A percentile compares a stretch with the other conserved stretches of the same genome.
Evolutionary conservation across 2,888 invertebrate species (phyloP).

Genomic region (Phrixothrix hirtus): DNA sequence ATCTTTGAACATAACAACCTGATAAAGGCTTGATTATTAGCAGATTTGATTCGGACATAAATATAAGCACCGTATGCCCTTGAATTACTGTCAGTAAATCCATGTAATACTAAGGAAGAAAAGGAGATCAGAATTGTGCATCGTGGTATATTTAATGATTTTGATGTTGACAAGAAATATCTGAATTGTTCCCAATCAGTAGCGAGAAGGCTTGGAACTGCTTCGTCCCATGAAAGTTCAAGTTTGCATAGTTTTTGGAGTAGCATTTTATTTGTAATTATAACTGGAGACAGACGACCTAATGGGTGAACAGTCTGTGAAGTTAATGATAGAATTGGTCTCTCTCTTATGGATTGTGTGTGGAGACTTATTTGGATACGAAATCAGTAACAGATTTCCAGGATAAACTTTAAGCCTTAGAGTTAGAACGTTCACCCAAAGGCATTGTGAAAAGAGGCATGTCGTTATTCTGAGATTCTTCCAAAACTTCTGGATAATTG

Average conservation of each 20-base stretch:
- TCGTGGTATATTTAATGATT: background rate
- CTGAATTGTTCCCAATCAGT: background rate
- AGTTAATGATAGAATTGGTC: background rate
- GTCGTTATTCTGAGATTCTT: background rate
- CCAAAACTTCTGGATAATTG: background rate
- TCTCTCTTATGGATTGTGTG: background rate
- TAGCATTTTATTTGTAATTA: background rate
- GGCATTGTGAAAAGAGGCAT: background rate
- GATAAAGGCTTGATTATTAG: too few relatives aligned
- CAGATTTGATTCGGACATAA: too few relatives aligned
- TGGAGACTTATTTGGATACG: background rate
- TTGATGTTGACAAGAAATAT: background rate
- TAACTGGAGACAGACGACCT: background rate
- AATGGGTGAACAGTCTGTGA: background rate
- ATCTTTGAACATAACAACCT: too few relatives aligned
- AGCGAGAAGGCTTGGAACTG: background rate
- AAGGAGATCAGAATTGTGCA: background rate
- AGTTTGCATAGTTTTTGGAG: background rate
- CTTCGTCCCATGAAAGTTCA: background rate
- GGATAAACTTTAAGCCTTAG: background rate
- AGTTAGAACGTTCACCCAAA: background rate
- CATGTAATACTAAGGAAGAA: background rate
- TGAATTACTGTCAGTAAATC: background rate
- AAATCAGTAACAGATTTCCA: background rate
- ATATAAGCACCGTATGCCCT: background rate